These are phyloP conservation scores for Incurvaria masculella DNA, from an alignment of 2,888 invertebrate species.

Conservation along the genomic window DNA sequence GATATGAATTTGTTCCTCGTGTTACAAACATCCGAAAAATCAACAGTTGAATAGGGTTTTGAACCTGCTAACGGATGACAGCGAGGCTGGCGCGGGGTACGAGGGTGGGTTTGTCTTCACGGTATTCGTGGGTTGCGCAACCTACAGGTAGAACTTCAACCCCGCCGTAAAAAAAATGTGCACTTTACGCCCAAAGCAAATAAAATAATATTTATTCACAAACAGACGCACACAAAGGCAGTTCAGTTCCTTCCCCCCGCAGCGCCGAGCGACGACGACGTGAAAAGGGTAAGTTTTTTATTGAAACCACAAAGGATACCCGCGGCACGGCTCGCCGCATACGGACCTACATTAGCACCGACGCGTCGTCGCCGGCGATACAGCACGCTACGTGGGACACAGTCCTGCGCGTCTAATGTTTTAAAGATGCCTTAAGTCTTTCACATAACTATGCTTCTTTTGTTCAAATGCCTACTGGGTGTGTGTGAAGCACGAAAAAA, in stretches of 20 bases:
- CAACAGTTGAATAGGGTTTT: too few species aligned
- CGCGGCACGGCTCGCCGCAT: not conserved
- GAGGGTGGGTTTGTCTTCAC: too few species aligned
- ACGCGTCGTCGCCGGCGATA: not conserved
- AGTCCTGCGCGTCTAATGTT: too few species aligned
- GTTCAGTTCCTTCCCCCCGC: constrained; percentile 16
- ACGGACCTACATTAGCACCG: not conserved
- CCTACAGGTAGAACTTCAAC: too few species aligned
- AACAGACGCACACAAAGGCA: constrained; percentile 25
- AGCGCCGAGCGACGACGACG: constrained; percentile 10
- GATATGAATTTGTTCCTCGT: too few species aligned
- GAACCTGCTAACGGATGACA: too few species aligned
- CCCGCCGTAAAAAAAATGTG: constrained; percentile 12
- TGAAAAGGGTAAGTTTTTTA: constrained; percentile 22
- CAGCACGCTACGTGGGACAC: not conserved
- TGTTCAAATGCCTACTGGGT: too few species aligned
- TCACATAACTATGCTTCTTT: too few species aligned
- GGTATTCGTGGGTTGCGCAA: too few species aligned
- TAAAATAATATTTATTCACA: constrained; percentile 35
- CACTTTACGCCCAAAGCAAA: constrained; percentile 30
- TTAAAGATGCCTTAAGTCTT: constrained; percentile 9
- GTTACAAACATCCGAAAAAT: too few species aligned
- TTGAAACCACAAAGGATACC: constrained; percentile 1
- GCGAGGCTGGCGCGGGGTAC: too few species aligned
- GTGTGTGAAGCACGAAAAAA: too few species aligned